These are phyloP conservation scores for Fragum fragum DNA, from an alignment of 2,888 invertebrate species.

Conservation along the genomic window DNA sequence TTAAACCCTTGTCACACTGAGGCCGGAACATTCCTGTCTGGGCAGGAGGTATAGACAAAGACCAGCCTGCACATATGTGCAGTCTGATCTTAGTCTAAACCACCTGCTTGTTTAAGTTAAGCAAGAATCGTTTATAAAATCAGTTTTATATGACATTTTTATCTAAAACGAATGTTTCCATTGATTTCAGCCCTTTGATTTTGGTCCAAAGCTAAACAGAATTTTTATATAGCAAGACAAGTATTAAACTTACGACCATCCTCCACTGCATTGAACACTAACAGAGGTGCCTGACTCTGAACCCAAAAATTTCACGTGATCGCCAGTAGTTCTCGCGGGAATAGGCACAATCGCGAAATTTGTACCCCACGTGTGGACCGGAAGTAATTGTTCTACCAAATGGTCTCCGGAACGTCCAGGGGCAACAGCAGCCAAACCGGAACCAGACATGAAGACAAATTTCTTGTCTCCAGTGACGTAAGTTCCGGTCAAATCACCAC, in stretches of 20 bases:
- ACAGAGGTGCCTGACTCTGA: constrained; percentile 62
- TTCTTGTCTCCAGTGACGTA: constrained; percentile 71
- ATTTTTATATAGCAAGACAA: neutral
- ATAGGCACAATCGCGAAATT: constrained; percentile 76
- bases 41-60: too few relatives aligned
- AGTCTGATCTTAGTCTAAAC: too few relatives aligned
- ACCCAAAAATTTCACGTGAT: constrained; percentile 72
- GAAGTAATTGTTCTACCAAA: constrained; percentile 74
- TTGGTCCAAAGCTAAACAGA: too few relatives aligned
- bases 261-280: constrained; percentile 30
- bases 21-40: too few relatives aligned
- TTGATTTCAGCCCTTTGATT: too few relatives aligned
- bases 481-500: constrained; percentile 78
- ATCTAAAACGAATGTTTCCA: too few relatives aligned
- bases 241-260: constrained; percentile 33
- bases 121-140: too few relatives aligned
- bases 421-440: constrained; percentile 66
- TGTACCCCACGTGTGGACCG: constrained; percentile 79
- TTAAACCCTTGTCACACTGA: too few relatives aligned
- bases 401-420: constrained; percentile 61
- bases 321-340: constrained; percentile 73
- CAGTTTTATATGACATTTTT: too few relatives aligned
- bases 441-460: constrained; percentile 77
- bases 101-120: too few relatives aligned
- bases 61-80: too few relatives aligned